phyloP scores from a whole-genome alignment of 2,797 vertebrate genomes.

The Thalassophryne amazonica region DNA sequence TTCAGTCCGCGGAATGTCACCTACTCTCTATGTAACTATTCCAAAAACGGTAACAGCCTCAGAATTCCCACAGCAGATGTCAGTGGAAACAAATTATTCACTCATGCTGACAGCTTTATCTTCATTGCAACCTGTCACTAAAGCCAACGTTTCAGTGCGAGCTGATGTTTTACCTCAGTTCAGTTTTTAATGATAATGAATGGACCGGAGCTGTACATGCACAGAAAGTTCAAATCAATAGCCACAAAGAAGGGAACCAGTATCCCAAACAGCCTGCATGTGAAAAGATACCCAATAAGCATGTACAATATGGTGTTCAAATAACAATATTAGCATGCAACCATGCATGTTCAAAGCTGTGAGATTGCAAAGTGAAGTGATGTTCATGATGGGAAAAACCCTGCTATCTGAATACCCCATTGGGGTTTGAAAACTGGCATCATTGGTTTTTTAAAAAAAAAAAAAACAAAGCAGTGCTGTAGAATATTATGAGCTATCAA shows the following conservation, averaged over 20 bases:
- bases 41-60: slow-evolving; percentile 39
- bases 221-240: slow-evolving; percentile 15
- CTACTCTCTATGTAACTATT: slow-evolving; percentile 48
- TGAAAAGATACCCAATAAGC: not conserved
- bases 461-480: no score
- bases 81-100: slow-evolving; percentile 61
- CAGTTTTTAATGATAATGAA: slow-evolving; percentile 48
- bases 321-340: no score
- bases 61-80: slow-evolving; percentile 52
- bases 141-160: slow-evolving; percentile 42
- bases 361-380: no score
- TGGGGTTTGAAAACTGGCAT: no score
- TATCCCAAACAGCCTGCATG: slow-evolving; percentile 1
- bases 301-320: not conserved
- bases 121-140: slow-evolving; percentile 62
- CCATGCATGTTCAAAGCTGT: no score
- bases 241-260: slow-evolving; percentile 9
- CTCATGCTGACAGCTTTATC: slow-evolving; percentile 70
- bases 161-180: slow-evolving; percentile 41
- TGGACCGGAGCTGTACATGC: slow-evolving; percentile 2
- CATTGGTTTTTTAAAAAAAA: no score
- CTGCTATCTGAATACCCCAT: no score
- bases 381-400: no score
- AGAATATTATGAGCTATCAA: no score
- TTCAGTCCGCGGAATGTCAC: slow-evolving; percentile 48